These are phyloP conservation scores for Heliangelus exortis DNA, from an alignment of 2,797 vertebrate genomes.

Conservation along the genomic window DNA sequence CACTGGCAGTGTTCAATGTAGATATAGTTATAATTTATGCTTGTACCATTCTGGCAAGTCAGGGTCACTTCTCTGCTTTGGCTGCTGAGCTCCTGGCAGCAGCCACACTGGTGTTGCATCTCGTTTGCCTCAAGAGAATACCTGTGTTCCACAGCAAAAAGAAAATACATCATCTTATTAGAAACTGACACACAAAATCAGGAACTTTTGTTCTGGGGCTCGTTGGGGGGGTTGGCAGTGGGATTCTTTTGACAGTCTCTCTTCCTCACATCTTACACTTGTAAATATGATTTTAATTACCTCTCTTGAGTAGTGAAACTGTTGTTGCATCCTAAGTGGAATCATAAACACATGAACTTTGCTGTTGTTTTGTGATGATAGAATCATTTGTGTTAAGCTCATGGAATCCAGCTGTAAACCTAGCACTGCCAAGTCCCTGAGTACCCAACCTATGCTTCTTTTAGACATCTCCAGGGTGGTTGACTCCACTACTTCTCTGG, in stretches of 20 bases:
- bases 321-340: background rate
- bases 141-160: constrained; percentile 54
- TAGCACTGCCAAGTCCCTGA: background rate
- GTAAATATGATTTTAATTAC: background rate
- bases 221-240: rapidly evolving
- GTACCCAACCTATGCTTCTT: background rate
- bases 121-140: constrained; percentile 80
- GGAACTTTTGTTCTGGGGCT: background rate
- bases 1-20: constrained; percentile 85
- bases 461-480: background rate
- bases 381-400: rapidly evolving
- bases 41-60: constrained; percentile 76
- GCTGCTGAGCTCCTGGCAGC: constrained; percentile 83
- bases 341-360: background rate
- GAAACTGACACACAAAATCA: background rate
- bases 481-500: background rate
- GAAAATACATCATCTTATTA: background rate
- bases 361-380: background rate
- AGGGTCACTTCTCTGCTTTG: constrained; percentile 78
- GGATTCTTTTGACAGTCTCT: background rate
- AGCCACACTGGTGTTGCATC: constrained; percentile 81
- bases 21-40: constrained; percentile 71
- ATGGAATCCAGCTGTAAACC: background rate
- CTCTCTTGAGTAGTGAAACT: background rate
- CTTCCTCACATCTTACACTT: background rate